Conservation (phyloP, 1,140 invertebrate genomes). For the Prorops nasuta region DNA sequence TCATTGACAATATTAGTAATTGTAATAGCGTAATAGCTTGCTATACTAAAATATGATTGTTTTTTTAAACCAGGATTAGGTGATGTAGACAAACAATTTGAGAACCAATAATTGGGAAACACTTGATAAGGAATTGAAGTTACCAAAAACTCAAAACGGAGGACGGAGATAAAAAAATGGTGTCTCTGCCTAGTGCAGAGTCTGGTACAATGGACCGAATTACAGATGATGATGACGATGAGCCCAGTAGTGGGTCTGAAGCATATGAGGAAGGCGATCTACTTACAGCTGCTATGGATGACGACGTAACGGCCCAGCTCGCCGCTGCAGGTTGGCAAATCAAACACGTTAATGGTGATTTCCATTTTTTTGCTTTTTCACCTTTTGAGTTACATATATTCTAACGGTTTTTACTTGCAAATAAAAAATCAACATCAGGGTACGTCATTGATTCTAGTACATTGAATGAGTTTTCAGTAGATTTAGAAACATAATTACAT, state of each 20-base stretch:
- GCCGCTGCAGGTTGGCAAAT: conserved; percentile 83
- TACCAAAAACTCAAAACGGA: conserved; percentile 16
- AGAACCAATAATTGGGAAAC: conserved; percentile 12
- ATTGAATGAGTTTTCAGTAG: background rate
- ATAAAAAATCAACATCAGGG: conserved; percentile 11
- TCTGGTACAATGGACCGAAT: conserved; percentile 52
- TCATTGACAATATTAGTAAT: no score
- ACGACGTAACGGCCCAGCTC: conserved; percentile 93
- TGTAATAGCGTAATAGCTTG: no score
- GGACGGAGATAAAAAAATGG: conserved; percentile 30
- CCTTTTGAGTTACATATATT: conserved; percentile 36
- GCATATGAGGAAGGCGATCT: conserved; percentile 75
- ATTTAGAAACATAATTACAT: background rate
- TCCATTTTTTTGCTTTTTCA: conserved; percentile 57
- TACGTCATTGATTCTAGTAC: conserved; percentile 6
- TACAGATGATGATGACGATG: conserved; percentile 78
- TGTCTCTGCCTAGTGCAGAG: conserved; percentile 42
- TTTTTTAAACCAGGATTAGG: conserved; percentile 27
- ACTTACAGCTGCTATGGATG: conserved; percentile 78
- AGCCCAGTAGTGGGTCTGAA: conserved; percentile 70
- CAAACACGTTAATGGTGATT: conserved; percentile 60
- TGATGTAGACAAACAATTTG: conserved; percentile 30
- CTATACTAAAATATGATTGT: no score
- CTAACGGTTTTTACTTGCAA: conserved; percentile 27
- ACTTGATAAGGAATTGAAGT: conserved; percentile 21